These are phyloP conservation scores for Petrolisthes manimaculis DNA, from an alignment of 2,888 invertebrate genomes.

Conservation along the genomic window DNA sequence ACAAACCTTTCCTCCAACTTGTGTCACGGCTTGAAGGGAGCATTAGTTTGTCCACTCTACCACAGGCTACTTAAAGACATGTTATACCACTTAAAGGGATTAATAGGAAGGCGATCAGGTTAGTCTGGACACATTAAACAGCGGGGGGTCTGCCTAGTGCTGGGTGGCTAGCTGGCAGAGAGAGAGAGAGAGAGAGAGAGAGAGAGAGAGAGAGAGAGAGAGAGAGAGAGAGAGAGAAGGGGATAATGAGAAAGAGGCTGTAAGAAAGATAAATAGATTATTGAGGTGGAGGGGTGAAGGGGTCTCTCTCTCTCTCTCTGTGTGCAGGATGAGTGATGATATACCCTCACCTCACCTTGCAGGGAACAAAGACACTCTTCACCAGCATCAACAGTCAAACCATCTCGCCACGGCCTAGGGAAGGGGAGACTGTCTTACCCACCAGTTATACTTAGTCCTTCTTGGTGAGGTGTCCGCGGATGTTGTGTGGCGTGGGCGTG, in stretches of 20 bases:
- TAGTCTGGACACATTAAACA: too few species aligned
- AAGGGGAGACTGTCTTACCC: neutral
- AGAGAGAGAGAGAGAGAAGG: neutral
- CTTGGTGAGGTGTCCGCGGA: slow-evolving; percentile 17
- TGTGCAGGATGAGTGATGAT: too few species aligned
- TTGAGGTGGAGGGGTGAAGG: slow-evolving; percentile 25
- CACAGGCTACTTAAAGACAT: too few species aligned
- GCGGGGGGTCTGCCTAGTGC: too few species aligned
- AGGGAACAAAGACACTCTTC: slow-evolving; percentile 49
- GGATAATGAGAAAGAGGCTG: neutral
- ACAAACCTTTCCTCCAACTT: too few species aligned
- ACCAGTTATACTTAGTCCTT: neutral
- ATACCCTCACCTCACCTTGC: slow-evolving; percentile 47
- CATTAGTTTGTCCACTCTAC: too few species aligned
- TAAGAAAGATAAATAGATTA: neutral
- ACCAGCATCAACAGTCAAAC: slow-evolving; percentile 42
- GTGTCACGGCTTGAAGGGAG: too few species aligned
- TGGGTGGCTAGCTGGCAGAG: too few species aligned
- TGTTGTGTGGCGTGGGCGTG: slow-evolving; percentile 8
- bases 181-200: too few species aligned
- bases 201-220: neutral
- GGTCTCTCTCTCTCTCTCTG: slow-evolving; percentile 1
- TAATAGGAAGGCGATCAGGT: too few species aligned
- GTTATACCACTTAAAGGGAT: too few species aligned
- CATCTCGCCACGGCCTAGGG: slow-evolving; percentile 28